Conservation (phyloP, 1,140 invertebrate genomes). For the Hylaeus volcanicus region DNA sequence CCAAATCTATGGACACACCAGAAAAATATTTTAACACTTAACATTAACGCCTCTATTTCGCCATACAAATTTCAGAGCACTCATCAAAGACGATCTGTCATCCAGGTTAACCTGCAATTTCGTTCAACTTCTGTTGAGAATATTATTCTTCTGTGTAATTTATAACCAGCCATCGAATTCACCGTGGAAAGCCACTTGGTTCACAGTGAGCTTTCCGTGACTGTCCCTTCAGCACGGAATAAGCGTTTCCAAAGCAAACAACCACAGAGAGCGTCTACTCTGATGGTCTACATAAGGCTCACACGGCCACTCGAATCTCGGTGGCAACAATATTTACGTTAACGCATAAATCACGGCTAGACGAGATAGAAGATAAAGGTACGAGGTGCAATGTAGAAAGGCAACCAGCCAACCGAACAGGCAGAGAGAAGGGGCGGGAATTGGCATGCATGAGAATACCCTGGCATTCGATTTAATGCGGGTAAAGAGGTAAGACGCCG, state of each 20-base stretch:
- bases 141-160: too few species aligned
- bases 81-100: too few species aligned
- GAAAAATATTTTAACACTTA: too few species aligned
- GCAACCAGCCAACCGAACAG: slow-evolving; percentile 10
- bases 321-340: slow-evolving; percentile 73
- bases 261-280: slow-evolving; percentile 52
- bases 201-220: neutral
- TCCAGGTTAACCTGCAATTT: too few species aligned
- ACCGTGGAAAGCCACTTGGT: neutral
- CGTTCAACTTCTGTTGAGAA: neutral
- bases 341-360: slow-evolving; percentile 71
- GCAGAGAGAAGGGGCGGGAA: slow-evolving; percentile 60
- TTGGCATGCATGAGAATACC: slow-evolving; percentile 79
- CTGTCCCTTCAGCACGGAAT: neutral
- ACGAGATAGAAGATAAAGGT: slow-evolving; percentile 19
- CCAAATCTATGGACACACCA: too few species aligned
- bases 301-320: slow-evolving; percentile 55
- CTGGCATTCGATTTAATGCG: slow-evolving; percentile 78
- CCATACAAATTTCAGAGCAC: too few species aligned
- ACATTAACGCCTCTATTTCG: too few species aligned
- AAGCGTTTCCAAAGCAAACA: slow-evolving; percentile 31
- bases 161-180: neutral
- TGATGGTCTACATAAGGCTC: slow-evolving; percentile 42
- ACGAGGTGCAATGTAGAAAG: slow-evolving; percentile 13
- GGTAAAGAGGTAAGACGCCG: slow-evolving; percentile 74